Evolutionary conservation across 2,113 vertebrate genomes (phyloP).

Genomic region (Oryzias curvinotus): DNA sequence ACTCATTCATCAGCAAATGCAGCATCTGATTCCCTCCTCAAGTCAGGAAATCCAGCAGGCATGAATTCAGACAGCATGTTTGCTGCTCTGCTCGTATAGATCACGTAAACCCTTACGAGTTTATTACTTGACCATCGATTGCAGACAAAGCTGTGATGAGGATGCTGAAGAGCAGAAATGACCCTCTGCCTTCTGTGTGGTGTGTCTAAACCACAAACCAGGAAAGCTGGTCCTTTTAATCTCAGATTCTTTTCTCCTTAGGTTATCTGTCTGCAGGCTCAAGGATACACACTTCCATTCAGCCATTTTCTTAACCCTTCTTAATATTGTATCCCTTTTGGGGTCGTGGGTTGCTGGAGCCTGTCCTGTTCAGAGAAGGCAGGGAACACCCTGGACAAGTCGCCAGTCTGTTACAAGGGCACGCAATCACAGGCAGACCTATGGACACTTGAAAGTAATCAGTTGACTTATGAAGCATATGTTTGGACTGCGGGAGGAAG

Average conservation of each 20-base stretch:
- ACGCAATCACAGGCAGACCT: too few species aligned
- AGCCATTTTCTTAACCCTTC: too few species aligned
- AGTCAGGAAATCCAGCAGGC: slow-evolving; percentile 16
- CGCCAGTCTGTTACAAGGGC: too few species aligned
- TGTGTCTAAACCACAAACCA: slow-evolving; percentile 34
- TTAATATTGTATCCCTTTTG: too few species aligned
- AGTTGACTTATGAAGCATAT: too few species aligned
- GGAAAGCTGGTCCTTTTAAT: slow-evolving; percentile 17
- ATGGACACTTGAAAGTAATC: too few species aligned
- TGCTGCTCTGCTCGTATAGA: slow-evolving; percentile 35
- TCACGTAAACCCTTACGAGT: slow-evolving; percentile 49
- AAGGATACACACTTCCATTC: slow-evolving; percentile 1
- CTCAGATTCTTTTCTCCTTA: slow-evolving; percentile 28
- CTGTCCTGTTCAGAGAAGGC: too few species aligned
- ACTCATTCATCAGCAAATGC: too few species aligned
- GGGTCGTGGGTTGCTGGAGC: too few species aligned
- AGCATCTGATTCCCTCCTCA: slow-evolving; percentile 11
- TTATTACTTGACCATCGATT: slow-evolving; percentile 51
- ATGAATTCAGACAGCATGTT: slow-evolving; percentile 5
- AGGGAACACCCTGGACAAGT: too few species aligned
- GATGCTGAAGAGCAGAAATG: slow-evolving; percentile 38
- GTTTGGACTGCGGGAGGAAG: too few species aligned
- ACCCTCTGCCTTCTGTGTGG: slow-evolving; percentile 30
- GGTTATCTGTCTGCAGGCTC: slow-evolving; percentile 31
- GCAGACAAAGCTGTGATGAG: slow-evolving; percentile 52